These are phyloP conservation scores for Vidua chalybeata DNA, from an alignment of 2,113 vertebrate species.

Conservation along the genomic window DNA sequence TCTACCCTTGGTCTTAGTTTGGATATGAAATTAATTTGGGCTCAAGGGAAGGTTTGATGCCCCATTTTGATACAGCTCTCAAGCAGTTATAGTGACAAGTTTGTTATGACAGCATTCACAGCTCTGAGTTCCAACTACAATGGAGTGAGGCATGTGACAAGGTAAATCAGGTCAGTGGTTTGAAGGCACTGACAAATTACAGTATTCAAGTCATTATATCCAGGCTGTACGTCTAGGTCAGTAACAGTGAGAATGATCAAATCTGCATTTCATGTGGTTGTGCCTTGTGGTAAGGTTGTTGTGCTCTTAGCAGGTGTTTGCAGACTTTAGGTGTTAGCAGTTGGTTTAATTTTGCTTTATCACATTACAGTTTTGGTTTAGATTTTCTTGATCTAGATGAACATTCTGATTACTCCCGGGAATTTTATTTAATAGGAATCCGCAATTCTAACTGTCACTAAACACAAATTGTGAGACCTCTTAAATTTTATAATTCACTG, in stretches of 20 bases:
- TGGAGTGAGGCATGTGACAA: conserved; percentile 2
- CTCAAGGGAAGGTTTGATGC: neutral
- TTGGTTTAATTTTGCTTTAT: neutral
- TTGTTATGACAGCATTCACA: neutral
- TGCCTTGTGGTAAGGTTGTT: neutral
- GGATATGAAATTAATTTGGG: neutral
- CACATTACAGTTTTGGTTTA: neutral
- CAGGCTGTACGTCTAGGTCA: neutral
- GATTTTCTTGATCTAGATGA: neutral
- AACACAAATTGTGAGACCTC: neutral
- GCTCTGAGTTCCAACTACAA: neutral
- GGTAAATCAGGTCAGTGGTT: neutral
- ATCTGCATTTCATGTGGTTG: neutral
- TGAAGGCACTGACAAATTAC: conserved; percentile 16
- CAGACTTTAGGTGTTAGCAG: neutral
- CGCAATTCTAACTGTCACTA: neutral
- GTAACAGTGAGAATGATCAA: neutral
- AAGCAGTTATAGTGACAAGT: neutral
- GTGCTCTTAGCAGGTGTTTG: neutral
- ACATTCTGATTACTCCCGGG: neutral
- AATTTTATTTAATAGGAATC: neutral
- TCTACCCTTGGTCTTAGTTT: neutral
- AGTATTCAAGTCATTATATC: neutral
- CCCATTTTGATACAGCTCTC: neutral
- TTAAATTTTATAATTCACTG: neutral